A percentile compares a stretch with the other conserved stretches of the same genome.
These are phyloP conservation scores for Cataglyphis livida DNA, from an alignment of 2,888 invertebrate species.

Conservation along the genomic window DNA sequence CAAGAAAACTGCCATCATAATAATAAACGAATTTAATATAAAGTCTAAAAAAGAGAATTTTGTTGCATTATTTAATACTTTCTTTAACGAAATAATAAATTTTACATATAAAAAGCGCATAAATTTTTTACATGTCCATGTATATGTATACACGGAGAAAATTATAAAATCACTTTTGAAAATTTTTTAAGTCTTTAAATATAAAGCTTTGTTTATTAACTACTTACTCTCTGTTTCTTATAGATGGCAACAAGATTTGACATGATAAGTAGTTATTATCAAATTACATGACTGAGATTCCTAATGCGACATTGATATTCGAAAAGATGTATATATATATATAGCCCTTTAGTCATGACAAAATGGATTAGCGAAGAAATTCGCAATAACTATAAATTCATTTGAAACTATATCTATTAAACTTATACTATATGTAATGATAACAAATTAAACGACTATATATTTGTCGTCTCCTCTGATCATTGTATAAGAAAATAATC, in stretches of 20 bases:
- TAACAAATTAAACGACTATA: slow-evolving; percentile 22
- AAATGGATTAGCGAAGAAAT: slow-evolving; percentile 2
- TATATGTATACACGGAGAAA: slow-evolving; percentile 33
- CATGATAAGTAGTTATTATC: slow-evolving; percentile 25
- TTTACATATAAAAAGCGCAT: slow-evolving; percentile 59
- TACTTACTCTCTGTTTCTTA: slow-evolving; percentile 36
- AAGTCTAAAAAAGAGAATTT: slow-evolving; percentile 1
- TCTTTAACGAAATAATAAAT: slow-evolving; percentile 66
- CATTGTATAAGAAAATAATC: slow-evolving; percentile 23
- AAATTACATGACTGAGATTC: slow-evolving; percentile 26
- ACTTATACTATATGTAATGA: slow-evolving; percentile 23
- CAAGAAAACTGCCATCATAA: slow-evolving; percentile 59
- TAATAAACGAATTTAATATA: slow-evolving; percentile 54
- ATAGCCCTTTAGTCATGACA: background rate
- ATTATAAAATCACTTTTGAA: slow-evolving; percentile 56
- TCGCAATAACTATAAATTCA: background rate
- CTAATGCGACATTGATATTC: slow-evolving; percentile 27
- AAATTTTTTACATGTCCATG: slow-evolving; percentile 39
- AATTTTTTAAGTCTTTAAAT: slow-evolving; percentile 38
- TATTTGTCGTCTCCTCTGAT: slow-evolving; percentile 16
- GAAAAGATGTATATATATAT: background rate
- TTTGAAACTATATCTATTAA: slow-evolving; percentile 29
- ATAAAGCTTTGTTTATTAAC: slow-evolving; percentile 54
- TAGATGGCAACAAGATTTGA: slow-evolving; percentile 8
- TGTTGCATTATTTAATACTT: slow-evolving; percentile 52